phyloP scores from a whole-genome alignment of 2,888 invertebrate species.

The Drosophila mimetica region DNA sequence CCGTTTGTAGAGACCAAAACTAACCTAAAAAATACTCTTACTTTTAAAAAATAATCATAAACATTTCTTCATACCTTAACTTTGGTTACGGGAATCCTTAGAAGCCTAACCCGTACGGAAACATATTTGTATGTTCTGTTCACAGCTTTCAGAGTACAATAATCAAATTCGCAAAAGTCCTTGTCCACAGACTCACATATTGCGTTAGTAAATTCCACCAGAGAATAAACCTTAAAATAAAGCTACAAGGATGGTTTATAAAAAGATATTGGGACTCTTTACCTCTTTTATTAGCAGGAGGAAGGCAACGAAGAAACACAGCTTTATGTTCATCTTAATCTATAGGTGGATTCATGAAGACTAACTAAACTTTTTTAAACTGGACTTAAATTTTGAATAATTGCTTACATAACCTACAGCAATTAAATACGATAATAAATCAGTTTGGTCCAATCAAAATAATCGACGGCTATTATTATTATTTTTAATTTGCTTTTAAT shows the following conservation, averaged over 20 bases:
- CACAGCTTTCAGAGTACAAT: constrained; percentile 1
- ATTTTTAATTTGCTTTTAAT: no score
- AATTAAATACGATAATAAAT: no score
- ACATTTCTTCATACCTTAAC: background rate
- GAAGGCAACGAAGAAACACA: background rate
- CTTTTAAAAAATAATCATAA: background rate
- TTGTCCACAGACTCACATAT: constrained; percentile 1
- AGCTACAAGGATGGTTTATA: background rate
- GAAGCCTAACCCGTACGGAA: background rate
- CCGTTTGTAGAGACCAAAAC: constrained; percentile 1
- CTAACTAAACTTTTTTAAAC: no score
- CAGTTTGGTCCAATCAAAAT: no score
- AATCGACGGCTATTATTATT: no score
- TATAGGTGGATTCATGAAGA: no score
- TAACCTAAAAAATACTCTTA: background rate
- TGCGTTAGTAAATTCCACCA: constrained; percentile 1
- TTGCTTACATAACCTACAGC: no score
- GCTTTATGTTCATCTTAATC: no score
- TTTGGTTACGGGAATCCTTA: background rate
- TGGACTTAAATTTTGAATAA: no score
- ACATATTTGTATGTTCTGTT: constrained; percentile 11
- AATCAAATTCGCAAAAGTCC: background rate
- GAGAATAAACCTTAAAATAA: background rate
- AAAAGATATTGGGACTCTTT: no score
- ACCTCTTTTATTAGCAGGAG: background rate